Evolutionary conservation across 2,888 invertebrate species (phyloP).

Genomic region (Candidula unifasciata): DNA sequence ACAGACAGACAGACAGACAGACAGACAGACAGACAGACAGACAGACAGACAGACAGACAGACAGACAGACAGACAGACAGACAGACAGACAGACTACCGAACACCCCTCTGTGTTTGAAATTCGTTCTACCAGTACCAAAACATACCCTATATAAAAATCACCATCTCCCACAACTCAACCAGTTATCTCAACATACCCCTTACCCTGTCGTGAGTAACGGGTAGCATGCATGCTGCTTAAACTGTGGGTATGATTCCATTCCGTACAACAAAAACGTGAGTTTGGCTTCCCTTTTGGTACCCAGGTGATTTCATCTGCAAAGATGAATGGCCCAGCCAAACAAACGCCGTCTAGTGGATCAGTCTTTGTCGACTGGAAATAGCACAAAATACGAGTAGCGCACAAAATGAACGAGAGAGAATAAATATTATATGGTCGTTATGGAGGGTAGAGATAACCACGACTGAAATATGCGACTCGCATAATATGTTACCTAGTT

Average conservation of each 20-base stretch:
- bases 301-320: neutral
- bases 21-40: conserved; percentile 3
- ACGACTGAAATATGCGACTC: no score
- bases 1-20: conserved; percentile 40
- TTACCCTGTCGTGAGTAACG: no score
- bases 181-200: no score
- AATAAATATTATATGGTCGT: neutral
- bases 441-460: neutral
- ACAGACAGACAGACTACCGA: conserved; percentile 31
- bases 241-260: neutral
- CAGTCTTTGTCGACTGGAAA: neutral
- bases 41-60: conserved; percentile 9
- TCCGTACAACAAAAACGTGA: no score
- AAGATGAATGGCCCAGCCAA: neutral
- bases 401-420: neutral
- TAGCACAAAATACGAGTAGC: neutral
- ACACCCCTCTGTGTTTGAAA: neutral
- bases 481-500: no score
- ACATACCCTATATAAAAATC: no score
- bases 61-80: conserved; percentile 26
- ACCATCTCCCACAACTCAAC: no score
- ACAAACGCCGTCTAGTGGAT: neutral
- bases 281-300: no score
- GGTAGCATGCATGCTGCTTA: no score
- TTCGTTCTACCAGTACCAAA: no score